These are phyloP conservation scores for Phymorhynchus buccinoides DNA, from an alignment of 1,140 invertebrate species.

Conservation along the genomic window DNA sequence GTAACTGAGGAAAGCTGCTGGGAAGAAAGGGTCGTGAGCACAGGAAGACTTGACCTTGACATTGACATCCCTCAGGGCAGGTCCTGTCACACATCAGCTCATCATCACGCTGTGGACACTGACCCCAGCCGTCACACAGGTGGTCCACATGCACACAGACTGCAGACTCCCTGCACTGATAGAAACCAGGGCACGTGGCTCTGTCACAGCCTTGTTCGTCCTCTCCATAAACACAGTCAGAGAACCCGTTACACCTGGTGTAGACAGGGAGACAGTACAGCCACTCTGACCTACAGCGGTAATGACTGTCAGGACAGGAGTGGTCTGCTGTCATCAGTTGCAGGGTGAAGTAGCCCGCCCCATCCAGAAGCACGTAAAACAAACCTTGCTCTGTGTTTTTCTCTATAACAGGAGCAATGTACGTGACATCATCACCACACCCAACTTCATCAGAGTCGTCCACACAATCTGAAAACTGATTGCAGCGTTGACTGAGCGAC, in stretches of 20 bases:
- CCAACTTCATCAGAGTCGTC: too few relatives aligned
- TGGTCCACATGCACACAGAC: slow-evolving; percentile 26
- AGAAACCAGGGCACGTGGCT: slow-evolving; percentile 35
- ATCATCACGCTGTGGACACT: slow-evolving; percentile 43
- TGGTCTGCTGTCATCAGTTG: background rate
- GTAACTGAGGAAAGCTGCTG: background rate
- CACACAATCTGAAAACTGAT: too few relatives aligned
- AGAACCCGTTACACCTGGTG: slow-evolving; percentile 20
- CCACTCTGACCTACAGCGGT: background rate
- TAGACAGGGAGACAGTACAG: background rate
- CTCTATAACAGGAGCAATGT: background rate
- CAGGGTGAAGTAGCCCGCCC: background rate
- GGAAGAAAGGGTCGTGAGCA: background rate
- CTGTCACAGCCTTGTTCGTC: slow-evolving; percentile 1
- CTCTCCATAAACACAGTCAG: background rate
- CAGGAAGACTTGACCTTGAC: slow-evolving; percentile 5
- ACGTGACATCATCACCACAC: background rate
- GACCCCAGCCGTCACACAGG: slow-evolving; percentile 27
- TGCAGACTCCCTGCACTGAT: slow-evolving; percentile 19
- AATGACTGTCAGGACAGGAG: slow-evolving; percentile 12
- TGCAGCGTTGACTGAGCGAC: too few relatives aligned
- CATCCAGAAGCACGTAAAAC: background rate
- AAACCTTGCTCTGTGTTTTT: background rate
- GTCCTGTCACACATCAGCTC: slow-evolving; percentile 28
- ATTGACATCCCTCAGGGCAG: slow-evolving; percentile 49